Conservation (phyloP, 2,113 vertebrate species). For the Tinamus guttatus region DNA sequence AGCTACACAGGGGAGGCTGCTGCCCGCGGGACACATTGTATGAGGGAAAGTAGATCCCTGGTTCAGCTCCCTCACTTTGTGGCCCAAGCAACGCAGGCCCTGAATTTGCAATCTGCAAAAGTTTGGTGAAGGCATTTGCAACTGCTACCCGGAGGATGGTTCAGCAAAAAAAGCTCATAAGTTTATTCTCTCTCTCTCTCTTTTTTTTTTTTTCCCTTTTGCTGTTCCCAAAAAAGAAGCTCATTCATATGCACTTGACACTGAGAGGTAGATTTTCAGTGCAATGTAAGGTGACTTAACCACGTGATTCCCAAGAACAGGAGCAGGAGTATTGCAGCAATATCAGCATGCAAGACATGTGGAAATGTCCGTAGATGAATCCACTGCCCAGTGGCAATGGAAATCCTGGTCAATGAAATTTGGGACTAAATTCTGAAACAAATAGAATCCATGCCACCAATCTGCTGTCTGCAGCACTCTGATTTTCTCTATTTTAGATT, state of each 20-base stretch:
- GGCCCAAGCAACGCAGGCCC: background rate
- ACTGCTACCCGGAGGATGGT: constrained; percentile 41
- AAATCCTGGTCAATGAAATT: constrained; percentile 43
- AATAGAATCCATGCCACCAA: background rate
- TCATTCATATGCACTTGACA: constrained; percentile 54
- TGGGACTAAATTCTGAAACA: background rate
- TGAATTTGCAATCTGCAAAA: background rate
- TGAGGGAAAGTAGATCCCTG: background rate
- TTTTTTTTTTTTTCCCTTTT: constrained; percentile 6
- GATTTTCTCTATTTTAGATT: constrained; percentile 65
- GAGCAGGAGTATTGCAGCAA: background rate
- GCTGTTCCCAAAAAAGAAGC: constrained; percentile 54
- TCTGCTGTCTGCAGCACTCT: constrained; percentile 36
- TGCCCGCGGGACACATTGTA: background rate
- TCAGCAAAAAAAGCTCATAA: constrained; percentile 52
- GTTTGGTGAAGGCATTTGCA: constrained; percentile 34
- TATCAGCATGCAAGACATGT: background rate
- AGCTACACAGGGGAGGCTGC: background rate
- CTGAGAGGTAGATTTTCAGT: constrained; percentile 54
- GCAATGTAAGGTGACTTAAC: constrained; percentile 45
- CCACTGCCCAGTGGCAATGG: background rate
- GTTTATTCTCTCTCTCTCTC: constrained; percentile 14
- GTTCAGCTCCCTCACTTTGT: background rate
- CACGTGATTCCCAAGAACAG: constrained; percentile 21
- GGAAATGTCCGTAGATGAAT: background rate